These are phyloP conservation scores for Nomada fabriciana DNA, from an alignment of 2,888 invertebrate species.

Conservation along the genomic window DNA sequence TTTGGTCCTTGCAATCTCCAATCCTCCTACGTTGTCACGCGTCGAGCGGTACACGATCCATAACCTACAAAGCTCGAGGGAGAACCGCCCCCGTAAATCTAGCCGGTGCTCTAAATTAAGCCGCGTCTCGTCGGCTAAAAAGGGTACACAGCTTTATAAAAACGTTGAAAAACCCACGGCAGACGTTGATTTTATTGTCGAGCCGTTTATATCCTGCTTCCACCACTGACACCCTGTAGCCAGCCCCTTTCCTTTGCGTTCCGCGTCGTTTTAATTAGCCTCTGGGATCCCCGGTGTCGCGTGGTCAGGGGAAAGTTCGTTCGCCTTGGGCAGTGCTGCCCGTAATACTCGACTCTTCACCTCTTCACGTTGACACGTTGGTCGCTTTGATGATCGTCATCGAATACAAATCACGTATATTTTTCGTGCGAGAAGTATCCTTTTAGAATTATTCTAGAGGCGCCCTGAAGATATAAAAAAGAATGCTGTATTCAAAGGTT, in stretches of 20 bases:
- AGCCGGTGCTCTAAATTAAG: constrained; percentile 65
- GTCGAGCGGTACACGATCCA: constrained; percentile 68
- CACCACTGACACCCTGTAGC: background rate
- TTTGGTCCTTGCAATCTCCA: constrained; percentile 42
- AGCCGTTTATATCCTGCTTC: constrained; percentile 21
- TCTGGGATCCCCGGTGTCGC: background rate
- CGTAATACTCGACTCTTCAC: too few species aligned
- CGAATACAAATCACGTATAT: background rate
- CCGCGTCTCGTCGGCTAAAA: constrained; percentile 54
- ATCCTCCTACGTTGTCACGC: constrained; percentile 52
- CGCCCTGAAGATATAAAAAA: background rate
- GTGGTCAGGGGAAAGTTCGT: constrained; percentile 11
- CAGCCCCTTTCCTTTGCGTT: background rate
- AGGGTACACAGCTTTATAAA: constrained; percentile 38
- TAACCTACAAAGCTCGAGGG: constrained; percentile 58
- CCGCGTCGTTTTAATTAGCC: constrained; percentile 36
- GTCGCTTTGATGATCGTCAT: background rate
- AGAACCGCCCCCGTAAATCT: constrained; percentile 62
- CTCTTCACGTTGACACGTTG: constrained; percentile 11
- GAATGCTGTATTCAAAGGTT: background rate
- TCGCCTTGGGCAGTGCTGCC: background rate
- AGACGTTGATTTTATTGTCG: constrained; percentile 63
- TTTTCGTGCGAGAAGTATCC: background rate
- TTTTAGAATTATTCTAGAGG: too few species aligned
- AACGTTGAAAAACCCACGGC: constrained; percentile 45